phyloP scores from a whole-genome alignment of 2,113 vertebrate genomes.

The Aptenodytes forsteri region DNA sequence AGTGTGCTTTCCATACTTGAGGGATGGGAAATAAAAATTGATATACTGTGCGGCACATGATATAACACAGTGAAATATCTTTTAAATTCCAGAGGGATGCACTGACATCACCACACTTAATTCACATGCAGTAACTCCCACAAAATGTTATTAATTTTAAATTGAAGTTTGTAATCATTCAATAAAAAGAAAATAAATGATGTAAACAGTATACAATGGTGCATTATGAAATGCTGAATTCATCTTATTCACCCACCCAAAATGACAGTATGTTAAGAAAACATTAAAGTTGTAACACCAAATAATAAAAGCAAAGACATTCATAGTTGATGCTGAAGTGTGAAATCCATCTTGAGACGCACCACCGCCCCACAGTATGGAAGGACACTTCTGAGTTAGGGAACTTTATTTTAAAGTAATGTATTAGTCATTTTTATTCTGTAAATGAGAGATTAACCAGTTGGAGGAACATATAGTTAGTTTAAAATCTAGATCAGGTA shows the following conservation, averaged over 20 bases:
- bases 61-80: conserved; percentile 78
- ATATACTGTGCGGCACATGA: conserved; percentile 79
- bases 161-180: conserved; percentile 67
- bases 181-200: conserved; percentile 75
- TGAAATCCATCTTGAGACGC: conserved; percentile 7
- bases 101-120: conserved; percentile 77
- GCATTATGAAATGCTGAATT: conserved; percentile 56
- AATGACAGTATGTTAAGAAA: conserved; percentile 44
- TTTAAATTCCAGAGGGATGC: conserved; percentile 70
- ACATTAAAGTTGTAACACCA: conserved; percentile 36
- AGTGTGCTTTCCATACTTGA: conserved; percentile 79
- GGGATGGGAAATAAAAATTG: conserved; percentile 83
- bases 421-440: background rate
- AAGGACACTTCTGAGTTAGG: background rate
- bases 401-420: background rate
- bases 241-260: conserved; percentile 20
- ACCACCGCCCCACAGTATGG: background rate
- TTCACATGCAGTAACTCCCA: conserved; percentile 67
- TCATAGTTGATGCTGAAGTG: conserved; percentile 6
- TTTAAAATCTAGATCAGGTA: background rate
- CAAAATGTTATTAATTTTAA: conserved; percentile 70
- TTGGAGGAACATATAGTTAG: background rate
- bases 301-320: conserved; percentile 55
- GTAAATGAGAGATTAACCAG: background rate
- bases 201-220: conserved; percentile 56